These are phyloP conservation scores for Oriolus oriolus DNA, from an alignment of 2,113 vertebrate genomes.

Conservation along the genomic window DNA sequence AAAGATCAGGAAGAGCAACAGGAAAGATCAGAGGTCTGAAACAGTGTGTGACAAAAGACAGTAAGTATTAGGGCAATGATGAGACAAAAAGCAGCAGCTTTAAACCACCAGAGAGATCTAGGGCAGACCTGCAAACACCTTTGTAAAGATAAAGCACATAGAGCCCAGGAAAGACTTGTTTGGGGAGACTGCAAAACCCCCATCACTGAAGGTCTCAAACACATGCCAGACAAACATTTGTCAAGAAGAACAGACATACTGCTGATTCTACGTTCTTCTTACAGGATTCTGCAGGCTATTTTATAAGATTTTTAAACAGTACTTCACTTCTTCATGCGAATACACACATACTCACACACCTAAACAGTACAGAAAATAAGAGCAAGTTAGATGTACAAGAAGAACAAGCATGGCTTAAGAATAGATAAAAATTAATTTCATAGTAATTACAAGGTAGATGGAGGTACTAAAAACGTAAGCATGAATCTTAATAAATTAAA, in stretches of 20 bases:
- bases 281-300: not conserved
- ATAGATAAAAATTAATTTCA: conserved; percentile 13
- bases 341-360: not conserved
- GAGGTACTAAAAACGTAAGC: not conserved
- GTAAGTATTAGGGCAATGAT: not conserved
- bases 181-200: not conserved
- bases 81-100: not conserved
- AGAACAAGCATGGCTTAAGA: not conserved
- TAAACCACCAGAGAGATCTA: not conserved
- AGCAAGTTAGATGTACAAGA: not conserved
- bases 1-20: not conserved
- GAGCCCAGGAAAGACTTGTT: not conserved
- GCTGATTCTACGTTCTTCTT: not conserved
- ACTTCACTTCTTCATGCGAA: not conserved
- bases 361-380: not conserved
- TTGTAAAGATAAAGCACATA: not conserved
- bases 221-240: not conserved
- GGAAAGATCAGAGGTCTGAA: not conserved
- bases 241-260: not conserved
- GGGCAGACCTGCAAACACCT: not conserved
- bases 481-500: conserved; percentile 22
- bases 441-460: not conserved
- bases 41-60: not conserved
- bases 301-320: not conserved
- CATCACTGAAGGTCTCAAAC: not conserved